Percentiles rank a stretch among this genome's conserved stretches.
These are phyloP conservation scores for Eretmochelys imbricata DNA, from an alignment of 2,113 vertebrate species.

Conservation along the genomic window DNA sequence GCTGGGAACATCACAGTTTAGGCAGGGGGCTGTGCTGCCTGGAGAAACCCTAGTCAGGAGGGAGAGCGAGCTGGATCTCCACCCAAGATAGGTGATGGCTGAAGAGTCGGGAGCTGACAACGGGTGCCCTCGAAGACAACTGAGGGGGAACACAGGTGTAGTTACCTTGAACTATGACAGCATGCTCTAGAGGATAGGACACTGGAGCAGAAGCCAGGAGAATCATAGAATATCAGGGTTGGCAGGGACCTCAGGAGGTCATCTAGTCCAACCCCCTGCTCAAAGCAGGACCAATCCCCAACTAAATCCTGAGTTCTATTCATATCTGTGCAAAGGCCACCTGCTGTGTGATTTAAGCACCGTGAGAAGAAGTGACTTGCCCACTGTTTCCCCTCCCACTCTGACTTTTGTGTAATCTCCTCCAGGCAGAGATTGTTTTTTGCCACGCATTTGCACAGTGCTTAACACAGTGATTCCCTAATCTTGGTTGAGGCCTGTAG, in stretches of 20 bases:
- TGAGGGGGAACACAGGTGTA: not conserved
- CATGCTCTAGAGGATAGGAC: not conserved
- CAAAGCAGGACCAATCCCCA: too few species aligned
- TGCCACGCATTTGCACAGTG: not conserved
- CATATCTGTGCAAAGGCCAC: not conserved
- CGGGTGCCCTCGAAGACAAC: not conserved
- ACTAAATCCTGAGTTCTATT: not conserved
- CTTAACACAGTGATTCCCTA: not conserved
- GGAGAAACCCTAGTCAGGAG: not conserved
- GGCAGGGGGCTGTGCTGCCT: not conserved
- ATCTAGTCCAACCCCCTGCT: too few species aligned
- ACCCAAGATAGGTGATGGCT: not conserved
- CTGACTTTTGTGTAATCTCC: not conserved
- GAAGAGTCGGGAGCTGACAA: not conserved
- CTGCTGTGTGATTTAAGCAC: not conserved
- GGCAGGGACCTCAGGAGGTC: too few species aligned
- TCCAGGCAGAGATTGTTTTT: accelerated
- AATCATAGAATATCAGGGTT: not conserved
- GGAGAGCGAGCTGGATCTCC: not conserved
- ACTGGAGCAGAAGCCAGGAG: not conserved
- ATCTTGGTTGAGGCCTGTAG: accelerated
- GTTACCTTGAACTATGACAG: not conserved
- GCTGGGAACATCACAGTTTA: not conserved
- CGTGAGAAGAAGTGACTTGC: not conserved
- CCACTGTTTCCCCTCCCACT: not conserved